Evolutionary conservation across 2,113 vertebrate genomes (phyloP).

Genomic region (Alexandromys fortis): DNA sequence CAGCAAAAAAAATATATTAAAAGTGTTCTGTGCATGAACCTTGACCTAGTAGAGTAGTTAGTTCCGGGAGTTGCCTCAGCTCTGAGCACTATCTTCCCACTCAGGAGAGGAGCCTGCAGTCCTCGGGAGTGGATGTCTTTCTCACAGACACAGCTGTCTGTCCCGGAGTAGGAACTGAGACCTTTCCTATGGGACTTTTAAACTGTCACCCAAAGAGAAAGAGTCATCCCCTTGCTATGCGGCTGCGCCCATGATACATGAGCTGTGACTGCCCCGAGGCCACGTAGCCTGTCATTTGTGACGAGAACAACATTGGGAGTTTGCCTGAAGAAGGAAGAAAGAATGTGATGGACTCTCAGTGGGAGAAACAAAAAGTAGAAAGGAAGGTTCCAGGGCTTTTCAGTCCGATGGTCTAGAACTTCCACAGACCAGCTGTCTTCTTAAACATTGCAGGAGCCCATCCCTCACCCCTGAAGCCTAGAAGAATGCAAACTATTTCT

Average conservation of each 20-base stretch:
- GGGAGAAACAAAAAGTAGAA: not conserved
- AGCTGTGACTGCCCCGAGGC: not conserved
- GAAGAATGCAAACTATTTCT: not conserved
- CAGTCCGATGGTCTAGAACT: not conserved
- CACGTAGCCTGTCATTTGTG: not conserved
- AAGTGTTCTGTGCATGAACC: not conserved
- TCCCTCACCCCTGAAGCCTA: not conserved
- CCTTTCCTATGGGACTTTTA: not conserved
- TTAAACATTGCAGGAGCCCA: not conserved
- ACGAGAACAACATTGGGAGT: not conserved
- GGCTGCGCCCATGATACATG: not conserved
- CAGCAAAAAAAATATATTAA: not conserved
- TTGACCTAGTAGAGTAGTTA: not conserved
- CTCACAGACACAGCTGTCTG: not conserved
- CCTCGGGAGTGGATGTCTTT: not conserved
- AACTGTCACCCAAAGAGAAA: not conserved
- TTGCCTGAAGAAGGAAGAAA: not conserved
- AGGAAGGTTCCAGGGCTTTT: not conserved
- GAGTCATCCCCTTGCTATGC: not conserved
- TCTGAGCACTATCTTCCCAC: not conserved
- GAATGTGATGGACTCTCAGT: not conserved
- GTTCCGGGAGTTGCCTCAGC: not conserved
- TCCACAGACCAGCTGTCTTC: conserved; percentile 9
- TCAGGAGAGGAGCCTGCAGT: not conserved
- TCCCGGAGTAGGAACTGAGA: not conserved